A percentile compares a stretch with the other conserved stretches of the same genome.
Conservation (phyloP, 2,888 invertebrate genomes). For the Dione juno region DNA sequence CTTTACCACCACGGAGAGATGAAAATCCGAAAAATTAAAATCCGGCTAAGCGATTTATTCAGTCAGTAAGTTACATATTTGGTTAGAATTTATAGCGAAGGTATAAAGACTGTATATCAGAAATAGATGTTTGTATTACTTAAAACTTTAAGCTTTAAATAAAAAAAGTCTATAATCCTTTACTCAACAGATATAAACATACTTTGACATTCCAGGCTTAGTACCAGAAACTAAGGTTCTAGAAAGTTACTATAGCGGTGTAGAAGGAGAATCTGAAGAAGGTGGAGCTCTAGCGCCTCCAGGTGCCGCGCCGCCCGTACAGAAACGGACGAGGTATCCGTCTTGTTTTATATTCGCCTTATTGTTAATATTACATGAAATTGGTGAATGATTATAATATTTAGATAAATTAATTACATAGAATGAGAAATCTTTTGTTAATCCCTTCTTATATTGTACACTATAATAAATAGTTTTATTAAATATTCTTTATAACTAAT, state of each 20-base stretch:
- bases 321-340: slow-evolving; percentile 82
- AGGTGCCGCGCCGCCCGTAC: slow-evolving; percentile 66
- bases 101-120: too few relatives aligned
- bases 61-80: too few relatives aligned
- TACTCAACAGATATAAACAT: not conserved
- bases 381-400: not conserved
- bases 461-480: not conserved
- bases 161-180: not conserved
- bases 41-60: too few relatives aligned
- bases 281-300: slow-evolving; percentile 71
- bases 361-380: not conserved
- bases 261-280: slow-evolving; percentile 70
- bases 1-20: too few relatives aligned
- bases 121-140: too few relatives aligned
- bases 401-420: not conserved
- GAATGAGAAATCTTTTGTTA: not conserved
- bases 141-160: too few relatives aligned
- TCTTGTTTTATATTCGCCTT: not conserved
- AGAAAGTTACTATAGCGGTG: slow-evolving; percentile 77
- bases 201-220: slow-evolving; percentile 63
- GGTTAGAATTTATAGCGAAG: too few relatives aligned
- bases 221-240: slow-evolving; percentile 85
- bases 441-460: not conserved
- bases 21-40: too few relatives aligned
- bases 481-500: not conserved